Percentiles rank a stretch among this genome's conserved stretches.
phyloP scores from a whole-genome alignment of 2,888 invertebrate species.

The Diarsia rubi region DNA sequence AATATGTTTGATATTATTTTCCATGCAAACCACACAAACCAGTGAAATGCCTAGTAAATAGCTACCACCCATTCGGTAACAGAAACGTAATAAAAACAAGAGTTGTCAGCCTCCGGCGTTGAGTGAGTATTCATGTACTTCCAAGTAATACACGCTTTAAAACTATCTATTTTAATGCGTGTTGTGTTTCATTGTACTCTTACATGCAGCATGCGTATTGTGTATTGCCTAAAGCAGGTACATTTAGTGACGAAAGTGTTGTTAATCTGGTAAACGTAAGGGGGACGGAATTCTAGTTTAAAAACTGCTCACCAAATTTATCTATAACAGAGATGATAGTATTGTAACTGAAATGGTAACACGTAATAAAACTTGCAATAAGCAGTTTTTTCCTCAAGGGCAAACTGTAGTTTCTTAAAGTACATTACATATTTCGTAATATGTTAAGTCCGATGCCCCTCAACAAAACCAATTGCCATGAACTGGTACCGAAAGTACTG shows the following conservation, averaged over 20 bases:
- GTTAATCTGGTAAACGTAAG: not conserved
- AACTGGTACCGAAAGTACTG: not conserved
- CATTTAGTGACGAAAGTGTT: conserved; percentile 6
- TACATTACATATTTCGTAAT: not conserved
- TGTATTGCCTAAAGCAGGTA: conserved; percentile 32
- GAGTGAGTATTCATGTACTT: conserved; percentile 64
- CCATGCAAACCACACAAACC: conserved; percentile 22
- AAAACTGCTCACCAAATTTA: not conserved
- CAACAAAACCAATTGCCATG: not conserved
- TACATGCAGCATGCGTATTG: conserved; percentile 18
- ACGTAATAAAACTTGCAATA: not conserved
- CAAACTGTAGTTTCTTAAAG: not conserved
- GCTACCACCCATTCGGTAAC: conserved; percentile 37
- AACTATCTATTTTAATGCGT: conserved; percentile 49
- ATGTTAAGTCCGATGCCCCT: not conserved
- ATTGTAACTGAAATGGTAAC: no score
- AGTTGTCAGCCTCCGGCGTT: conserved; percentile 54
- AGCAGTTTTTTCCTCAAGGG: not conserved
- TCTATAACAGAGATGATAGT: not conserved
- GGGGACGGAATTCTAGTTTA: not conserved
- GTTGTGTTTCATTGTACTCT: conserved; percentile 43
- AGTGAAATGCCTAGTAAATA: conserved; percentile 30
- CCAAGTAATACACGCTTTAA: conserved; percentile 47
- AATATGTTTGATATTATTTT: not conserved
- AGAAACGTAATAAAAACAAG: conserved; percentile 63